phyloP scores from a whole-genome alignment of 1,140 invertebrate species.

The Microplitis demolitor region DNA sequence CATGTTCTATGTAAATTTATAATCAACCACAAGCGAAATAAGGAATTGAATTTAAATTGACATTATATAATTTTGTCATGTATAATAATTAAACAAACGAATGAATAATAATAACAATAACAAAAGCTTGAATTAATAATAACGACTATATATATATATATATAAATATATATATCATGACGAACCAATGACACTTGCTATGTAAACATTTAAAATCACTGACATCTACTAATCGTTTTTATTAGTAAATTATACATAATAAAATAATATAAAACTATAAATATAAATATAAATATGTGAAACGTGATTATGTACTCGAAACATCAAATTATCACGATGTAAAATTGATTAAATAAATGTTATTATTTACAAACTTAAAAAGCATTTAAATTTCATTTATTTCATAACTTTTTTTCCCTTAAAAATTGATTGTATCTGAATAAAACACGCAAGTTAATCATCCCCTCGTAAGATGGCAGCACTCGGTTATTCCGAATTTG shows the following conservation, averaged over 20 bases:
- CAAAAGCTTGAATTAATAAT: neutral
- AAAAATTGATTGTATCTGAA: too few species aligned
- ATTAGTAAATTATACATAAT: conserved; percentile 49
- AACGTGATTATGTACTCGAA: conserved; percentile 53
- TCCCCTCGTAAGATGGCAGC: too few species aligned
- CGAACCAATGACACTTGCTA: conserved; percentile 51
- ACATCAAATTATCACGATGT: conserved; percentile 56
- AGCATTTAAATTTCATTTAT: neutral
- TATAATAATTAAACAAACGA: too few species aligned
- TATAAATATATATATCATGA: conserved; percentile 30
- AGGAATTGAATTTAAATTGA: too few species aligned
- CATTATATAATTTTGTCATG: too few species aligned
- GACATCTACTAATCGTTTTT: conserved; percentile 57
- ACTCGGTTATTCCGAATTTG: too few species aligned
- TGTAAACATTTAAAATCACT: conserved; percentile 48
- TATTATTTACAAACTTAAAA: conserved; percentile 49
- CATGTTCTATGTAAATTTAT: too few species aligned
- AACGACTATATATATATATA: neutral
- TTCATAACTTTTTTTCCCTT: neutral
- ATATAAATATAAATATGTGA: conserved; percentile 11
- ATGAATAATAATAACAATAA: neutral
- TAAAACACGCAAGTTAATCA: too few species aligned
- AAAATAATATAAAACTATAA: too few species aligned
- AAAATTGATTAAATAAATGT: conserved; percentile 59
- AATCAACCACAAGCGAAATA: too few species aligned